These are phyloP conservation scores for Lacanobia oleracea DNA, from an alignment of 2,888 invertebrate genomes.

Conservation along the genomic window DNA sequence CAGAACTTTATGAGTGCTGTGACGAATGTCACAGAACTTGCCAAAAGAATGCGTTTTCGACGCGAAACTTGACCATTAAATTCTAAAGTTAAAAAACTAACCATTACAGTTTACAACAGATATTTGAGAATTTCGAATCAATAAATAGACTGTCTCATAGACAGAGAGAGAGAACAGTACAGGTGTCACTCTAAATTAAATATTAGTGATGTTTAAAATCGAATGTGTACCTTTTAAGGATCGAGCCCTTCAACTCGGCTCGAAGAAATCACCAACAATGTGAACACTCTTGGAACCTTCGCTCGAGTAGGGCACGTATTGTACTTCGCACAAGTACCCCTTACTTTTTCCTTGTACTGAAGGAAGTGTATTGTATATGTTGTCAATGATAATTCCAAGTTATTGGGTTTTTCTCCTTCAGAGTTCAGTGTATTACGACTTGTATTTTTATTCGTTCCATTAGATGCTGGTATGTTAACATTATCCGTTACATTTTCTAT, in stretches of 20 bases:
- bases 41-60: neutral
- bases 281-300: conserved; percentile 70
- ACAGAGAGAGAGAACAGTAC: neutral
- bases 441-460: conserved; percentile 44
- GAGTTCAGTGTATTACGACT: conserved; percentile 40
- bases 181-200: conserved; percentile 31
- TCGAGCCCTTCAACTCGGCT: conserved; percentile 53
- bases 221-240: conserved; percentile 64
- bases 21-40: conserved; percentile 13
- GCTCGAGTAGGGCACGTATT: conserved; percentile 71
- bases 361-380: conserved; percentile 68
- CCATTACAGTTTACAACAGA: no score
- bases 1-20: conserved; percentile 21
- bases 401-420: conserved; percentile 54
- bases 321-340: conserved; percentile 69
- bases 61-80: conserved; percentile 5
- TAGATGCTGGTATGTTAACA: conserved; percentile 12
- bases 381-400: conserved; percentile 67
- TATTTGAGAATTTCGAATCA: conserved; percentile 10
- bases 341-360: conserved; percentile 67
- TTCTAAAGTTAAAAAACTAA: conserved; percentile 15
- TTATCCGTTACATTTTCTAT: conserved; percentile 20
- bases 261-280: conserved; percentile 69
- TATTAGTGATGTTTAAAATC: conserved; percentile 47
- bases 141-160: neutral